phyloP scores from a whole-genome alignment of 2,113 vertebrate species.

The Mystacornis crossleyi region DNA sequence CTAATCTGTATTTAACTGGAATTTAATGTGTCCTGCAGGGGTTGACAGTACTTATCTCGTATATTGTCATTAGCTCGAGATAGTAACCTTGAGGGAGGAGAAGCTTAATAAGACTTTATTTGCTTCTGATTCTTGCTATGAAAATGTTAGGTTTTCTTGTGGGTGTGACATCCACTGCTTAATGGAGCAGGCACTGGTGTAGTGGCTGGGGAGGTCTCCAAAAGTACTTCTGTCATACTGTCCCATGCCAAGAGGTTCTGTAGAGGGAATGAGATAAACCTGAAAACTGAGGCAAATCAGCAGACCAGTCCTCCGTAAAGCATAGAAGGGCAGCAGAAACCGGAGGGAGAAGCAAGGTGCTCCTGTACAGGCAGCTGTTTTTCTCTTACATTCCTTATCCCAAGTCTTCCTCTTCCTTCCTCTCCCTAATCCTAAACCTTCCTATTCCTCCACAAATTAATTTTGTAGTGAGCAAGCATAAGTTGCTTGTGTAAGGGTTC shows the following conservation, averaged over 20 bases:
- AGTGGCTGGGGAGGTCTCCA: not conserved
- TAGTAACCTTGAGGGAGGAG: constrained; percentile 22
- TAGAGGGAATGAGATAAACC: not conserved
- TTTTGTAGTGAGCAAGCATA: not conserved
- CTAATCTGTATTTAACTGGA: constrained; percentile 17
- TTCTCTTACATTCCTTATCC: not conserved
- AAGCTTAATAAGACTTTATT: constrained; percentile 5
- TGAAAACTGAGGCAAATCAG: not conserved
- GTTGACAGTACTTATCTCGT: not conserved
- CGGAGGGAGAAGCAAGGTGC: not conserved
- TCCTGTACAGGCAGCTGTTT: not conserved
- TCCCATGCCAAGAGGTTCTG: not conserved
- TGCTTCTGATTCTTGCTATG: not conserved
- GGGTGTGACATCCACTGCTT: not conserved
- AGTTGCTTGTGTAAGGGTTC: not conserved
- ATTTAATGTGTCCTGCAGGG: not conserved
- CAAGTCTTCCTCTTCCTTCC: not conserved
- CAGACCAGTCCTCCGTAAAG: not conserved
- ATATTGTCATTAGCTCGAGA: not conserved
- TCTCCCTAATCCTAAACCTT: not conserved
- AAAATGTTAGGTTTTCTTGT: not conserved
- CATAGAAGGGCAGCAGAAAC: not conserved
- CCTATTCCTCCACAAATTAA: not conserved
- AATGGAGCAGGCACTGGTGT: not conserved
- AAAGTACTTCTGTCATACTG: not conserved